Percentiles rank a stretch among this genome's conserved stretches.
These are phyloP conservation scores for Myotis davidii DNA, from an alignment of 2,113 vertebrate species.

Conservation along the genomic window DNA sequence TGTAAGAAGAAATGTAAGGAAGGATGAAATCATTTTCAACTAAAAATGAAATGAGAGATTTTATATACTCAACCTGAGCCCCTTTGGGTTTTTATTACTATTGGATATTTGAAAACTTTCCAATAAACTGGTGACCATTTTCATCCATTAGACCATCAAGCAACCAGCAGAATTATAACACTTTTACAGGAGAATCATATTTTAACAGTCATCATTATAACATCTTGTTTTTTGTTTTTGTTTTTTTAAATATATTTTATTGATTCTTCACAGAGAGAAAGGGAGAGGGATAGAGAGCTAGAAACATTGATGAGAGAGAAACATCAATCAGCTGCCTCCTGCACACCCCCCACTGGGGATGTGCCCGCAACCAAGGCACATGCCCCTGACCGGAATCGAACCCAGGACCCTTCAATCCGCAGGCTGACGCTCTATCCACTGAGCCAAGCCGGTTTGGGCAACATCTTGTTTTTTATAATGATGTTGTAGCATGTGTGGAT, in stretches of 20 bases:
- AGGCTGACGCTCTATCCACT: too few relatives aligned
- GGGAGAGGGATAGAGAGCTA: too few relatives aligned
- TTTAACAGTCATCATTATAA: not conserved
- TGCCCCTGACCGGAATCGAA: too few relatives aligned
- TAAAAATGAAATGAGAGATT: not conserved
- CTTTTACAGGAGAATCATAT: not conserved
- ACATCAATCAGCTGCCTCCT: too few relatives aligned
- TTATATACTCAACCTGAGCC: not conserved
- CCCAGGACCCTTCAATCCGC: too few relatives aligned
- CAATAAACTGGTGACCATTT: not conserved
- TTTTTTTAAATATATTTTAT: too few relatives aligned
- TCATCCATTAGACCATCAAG: not conserved
- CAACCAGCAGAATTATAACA: not conserved
- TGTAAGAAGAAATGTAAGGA: not conserved
- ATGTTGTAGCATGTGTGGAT: not conserved
- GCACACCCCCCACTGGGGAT: too few relatives aligned
- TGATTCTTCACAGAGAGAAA: too few relatives aligned
- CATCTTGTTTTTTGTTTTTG: not conserved
- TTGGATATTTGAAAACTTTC: not conserved
- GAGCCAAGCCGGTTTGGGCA: not conserved
- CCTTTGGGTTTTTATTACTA: not conserved
- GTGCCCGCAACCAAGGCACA: too few relatives aligned
- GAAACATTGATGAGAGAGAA: too few relatives aligned
- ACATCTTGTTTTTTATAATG: not conserved
- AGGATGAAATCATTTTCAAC: not conserved